Evolutionary conservation across 2,888 invertebrate species (phyloP), one percentile per base, ranked within the genome.

Genomic region (Caenorhabditis panamensis): DNA sequence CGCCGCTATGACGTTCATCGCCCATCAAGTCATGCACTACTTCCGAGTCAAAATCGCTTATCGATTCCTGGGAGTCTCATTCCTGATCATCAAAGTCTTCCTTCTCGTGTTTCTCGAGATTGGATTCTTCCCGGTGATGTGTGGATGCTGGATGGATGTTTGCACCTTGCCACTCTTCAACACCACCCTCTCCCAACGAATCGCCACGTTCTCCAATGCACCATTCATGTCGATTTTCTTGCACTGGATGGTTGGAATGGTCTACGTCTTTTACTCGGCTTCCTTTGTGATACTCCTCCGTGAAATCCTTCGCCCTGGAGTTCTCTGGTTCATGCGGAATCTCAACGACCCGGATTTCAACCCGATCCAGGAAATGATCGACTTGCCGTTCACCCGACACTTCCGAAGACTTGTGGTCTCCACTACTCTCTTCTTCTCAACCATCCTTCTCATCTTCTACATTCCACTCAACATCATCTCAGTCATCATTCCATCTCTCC

Each of bases 71-170:
- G 98, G 97, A 6, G 94, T 98, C 83, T 91, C 91, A 83, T 92
- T 92, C 85, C 89, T 92, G 51, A 92, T 92, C 37, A 91, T 93
- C 72, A 92, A 95, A 92, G 97, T 90, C 5, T 97, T 97, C 0
- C 93, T 99, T 81, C 93, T 99, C 28, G 96, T 97, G 4, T 96
- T 98, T 44, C 95, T 97, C 28, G 99, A 99, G 93, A 96, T 99
- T 80, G 97, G 98, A 2, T 95, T 98, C 0, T 94, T 99, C 88
- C 99, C 99, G 0, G 92, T 98, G 5, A 95, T 98, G 20, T 98
- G 97, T 90, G 99, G 99, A 9, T 98, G 97, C 96, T 99, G 99
- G 98, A 93, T 99, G 78, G 99, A 99, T 91, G 95, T 99, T 73
- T 99, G 99, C 91, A 97, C 98, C 0, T 92, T 99, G 86, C 87